These are phyloP conservation scores for Oophaga sylvatica DNA, from an alignment of 2,797 vertebrate species.

Conservation along the genomic window DNA sequence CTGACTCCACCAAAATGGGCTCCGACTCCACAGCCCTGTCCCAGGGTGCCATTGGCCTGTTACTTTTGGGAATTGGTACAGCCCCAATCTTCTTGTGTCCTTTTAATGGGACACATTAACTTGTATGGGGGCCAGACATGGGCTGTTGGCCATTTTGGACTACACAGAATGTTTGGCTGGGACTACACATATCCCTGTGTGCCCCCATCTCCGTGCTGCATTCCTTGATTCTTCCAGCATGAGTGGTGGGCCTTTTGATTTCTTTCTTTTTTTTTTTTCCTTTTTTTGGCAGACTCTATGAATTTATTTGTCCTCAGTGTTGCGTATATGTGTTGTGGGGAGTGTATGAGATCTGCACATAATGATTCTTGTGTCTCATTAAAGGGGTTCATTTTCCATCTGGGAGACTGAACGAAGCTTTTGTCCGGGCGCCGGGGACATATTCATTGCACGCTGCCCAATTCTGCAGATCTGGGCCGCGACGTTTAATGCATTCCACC, in stretches of 20 bases:
- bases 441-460: conserved; percentile 30
- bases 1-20: no score
- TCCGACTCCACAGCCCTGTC: no score
- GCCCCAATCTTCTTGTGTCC: no score
- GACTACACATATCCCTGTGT: no score
- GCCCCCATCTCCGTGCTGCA: background rate
- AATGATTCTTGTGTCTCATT: conserved; percentile 35
- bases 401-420: conserved; percentile 14
- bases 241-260: background rate
- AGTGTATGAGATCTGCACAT: conserved; percentile 11
- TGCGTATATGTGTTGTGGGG: background rate
- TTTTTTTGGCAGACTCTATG: background rate
- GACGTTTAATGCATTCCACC: conserved; percentile 47
- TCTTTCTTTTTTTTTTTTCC: no score
- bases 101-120: background rate
- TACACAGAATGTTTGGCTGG: background rate
- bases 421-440: conserved; percentile 10
- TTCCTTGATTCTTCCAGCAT: no score
- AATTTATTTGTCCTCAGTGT: background rate
- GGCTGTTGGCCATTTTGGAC: background rate
- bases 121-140: background rate
- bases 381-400: conserved; percentile 42
- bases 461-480: conserved; percentile 1
- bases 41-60: background rate
- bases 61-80: background rate